Percentiles rank a stretch among this genome's conserved stretches.
These are phyloP conservation scores for Ctenicera cuprea DNA, from an alignment of 2,888 invertebrate species.

Conservation along the genomic window DNA sequence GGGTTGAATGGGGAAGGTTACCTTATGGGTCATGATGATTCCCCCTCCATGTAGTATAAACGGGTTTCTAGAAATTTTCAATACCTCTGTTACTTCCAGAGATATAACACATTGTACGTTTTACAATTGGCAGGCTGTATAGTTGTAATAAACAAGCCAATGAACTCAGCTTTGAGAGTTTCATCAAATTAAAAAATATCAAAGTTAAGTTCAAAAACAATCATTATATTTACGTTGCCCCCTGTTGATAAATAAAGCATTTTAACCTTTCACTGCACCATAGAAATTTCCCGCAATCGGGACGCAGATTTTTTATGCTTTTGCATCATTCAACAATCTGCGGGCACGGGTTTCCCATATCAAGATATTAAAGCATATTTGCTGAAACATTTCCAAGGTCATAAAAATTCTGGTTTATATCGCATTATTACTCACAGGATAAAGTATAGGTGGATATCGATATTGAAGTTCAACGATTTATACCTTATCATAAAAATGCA, in stretches of 20 bases:
- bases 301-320: not conserved
- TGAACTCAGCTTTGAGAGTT: no score
- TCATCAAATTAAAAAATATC: no score
- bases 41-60: no score
- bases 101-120: no score
- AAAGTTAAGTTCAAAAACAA: no score
- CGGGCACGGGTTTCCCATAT: not conserved
- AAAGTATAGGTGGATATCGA: not conserved
- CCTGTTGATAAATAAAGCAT: not conserved
- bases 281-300: not conserved
- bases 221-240: not conserved
- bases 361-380: not conserved
- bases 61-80: no score
- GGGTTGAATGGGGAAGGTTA: no score
- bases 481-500: conserved; percentile 28
- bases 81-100: no score
- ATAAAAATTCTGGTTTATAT: not conserved
- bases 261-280: not conserved
- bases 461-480: conserved; percentile 29
- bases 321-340: not conserved
- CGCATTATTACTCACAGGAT: not conserved
- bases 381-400: no score
- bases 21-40: no score
- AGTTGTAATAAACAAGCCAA: no score
- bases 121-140: no score